These are phyloP conservation scores for Euthynnus affinis DNA, from an alignment of 2,797 vertebrate genomes.

Conservation along the genomic window DNA sequence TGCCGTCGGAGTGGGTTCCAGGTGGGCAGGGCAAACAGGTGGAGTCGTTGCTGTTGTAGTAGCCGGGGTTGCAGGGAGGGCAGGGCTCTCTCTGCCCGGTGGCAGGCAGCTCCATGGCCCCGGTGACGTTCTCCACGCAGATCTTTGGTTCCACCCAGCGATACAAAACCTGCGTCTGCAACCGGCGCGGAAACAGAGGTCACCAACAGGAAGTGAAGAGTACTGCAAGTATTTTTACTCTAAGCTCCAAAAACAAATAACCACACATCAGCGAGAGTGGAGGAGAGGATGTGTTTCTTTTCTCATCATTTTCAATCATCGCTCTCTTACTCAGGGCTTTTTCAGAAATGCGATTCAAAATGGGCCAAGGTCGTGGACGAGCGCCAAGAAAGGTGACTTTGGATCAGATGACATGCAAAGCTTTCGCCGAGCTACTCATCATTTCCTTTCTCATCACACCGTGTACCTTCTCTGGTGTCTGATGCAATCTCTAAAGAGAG, in stretches of 20 bases:
- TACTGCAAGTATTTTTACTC: neutral
- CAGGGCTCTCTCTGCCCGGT: constrained; percentile 93
- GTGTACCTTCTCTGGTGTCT: constrained; percentile 20
- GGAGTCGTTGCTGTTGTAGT: constrained; percentile 94
- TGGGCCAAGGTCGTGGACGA: constrained; percentile 18
- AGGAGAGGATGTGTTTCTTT: neutral
- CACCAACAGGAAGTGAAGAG: neutral
- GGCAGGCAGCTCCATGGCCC: constrained; percentile 88
- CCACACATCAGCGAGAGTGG: neutral
- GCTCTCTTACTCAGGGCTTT: constrained; percentile 7
- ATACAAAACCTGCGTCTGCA: constrained; percentile 93
- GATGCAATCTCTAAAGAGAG: neutral
- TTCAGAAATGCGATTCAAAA: constrained; percentile 1
- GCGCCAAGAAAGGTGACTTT: neutral
- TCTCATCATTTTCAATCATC: neutral
- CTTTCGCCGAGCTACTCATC: constrained; percentile 18
- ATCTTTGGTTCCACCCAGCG: constrained; percentile 98
- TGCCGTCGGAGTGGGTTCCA: constrained; percentile 93
- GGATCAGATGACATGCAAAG: constrained; percentile 48
- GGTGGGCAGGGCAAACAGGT: constrained; percentile 92
- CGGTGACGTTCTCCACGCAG: constrained; percentile 89
- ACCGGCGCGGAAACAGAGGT: constrained; percentile 2
- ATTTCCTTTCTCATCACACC: constrained; percentile 19
- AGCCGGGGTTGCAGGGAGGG: constrained; percentile 98
- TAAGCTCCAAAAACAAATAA: neutral